These are phyloP conservation scores for Caenorhabditis imperialis DNA, from an alignment of 2,888 invertebrate species.

Conservation along the genomic window DNA sequence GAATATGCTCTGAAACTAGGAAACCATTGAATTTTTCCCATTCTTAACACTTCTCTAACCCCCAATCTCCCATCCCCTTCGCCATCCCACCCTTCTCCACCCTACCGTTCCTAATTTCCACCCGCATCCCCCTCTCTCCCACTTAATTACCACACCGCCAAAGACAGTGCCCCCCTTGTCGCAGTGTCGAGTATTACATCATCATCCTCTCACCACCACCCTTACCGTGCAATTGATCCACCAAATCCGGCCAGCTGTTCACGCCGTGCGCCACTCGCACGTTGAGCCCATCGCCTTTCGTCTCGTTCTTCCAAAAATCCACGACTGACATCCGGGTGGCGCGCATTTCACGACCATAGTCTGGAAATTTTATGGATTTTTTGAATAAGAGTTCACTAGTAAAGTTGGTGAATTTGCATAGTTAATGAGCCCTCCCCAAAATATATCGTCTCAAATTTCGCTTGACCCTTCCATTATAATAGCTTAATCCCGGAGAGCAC, in stretches of 20 bases:
- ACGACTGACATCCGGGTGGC: conserved; percentile 72
- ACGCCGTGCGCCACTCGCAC: conserved; percentile 68
- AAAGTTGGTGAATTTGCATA: too few relatives aligned
- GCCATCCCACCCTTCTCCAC: too few relatives aligned
- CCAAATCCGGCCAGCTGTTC: conserved; percentile 69
- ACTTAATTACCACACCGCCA: conserved; percentile 9
- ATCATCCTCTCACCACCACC: neutral
- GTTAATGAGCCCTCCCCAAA: too few relatives aligned
- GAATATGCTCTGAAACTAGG: too few relatives aligned
- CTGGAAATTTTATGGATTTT: conserved; percentile 26
- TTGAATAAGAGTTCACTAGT: too few relatives aligned
- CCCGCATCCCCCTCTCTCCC: conserved; percentile 16
- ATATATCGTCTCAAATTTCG: too few relatives aligned
- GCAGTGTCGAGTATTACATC: neutral
- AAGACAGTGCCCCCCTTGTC: too few relatives aligned
- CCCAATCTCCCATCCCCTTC: too few relatives aligned
- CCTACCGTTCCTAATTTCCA: conserved; percentile 22
- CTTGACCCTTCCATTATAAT: too few relatives aligned
- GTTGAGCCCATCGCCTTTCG: conserved; percentile 69
- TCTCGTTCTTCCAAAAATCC: conserved; percentile 72
- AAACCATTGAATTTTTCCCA: too few relatives aligned
- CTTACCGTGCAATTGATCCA: conserved; percentile 69
- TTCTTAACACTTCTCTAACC: too few relatives aligned
- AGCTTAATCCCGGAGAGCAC: too few relatives aligned
- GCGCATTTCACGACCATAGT: conserved; percentile 65